phyloP scores from a whole-genome alignment of 2,888 invertebrate genomes.

The Hemithea aestivaria region DNA sequence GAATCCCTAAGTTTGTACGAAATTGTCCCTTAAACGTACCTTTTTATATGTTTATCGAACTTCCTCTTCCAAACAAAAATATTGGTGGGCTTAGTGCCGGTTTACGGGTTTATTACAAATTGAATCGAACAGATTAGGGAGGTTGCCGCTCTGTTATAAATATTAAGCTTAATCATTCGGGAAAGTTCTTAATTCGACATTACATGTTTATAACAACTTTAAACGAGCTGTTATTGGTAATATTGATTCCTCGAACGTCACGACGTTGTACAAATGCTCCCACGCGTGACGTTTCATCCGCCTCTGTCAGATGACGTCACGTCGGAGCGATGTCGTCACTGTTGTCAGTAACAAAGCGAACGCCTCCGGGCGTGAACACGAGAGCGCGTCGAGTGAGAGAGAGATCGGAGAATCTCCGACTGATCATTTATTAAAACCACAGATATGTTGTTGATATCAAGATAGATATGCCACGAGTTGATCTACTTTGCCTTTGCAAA shows the following conservation, averaged over 20 bases:
- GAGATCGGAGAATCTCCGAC: constrained; percentile 21
- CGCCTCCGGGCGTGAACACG: constrained; percentile 10
- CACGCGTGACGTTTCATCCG: constrained; percentile 22
- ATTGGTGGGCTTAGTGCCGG: constrained; percentile 13
- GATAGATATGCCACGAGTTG: no score
- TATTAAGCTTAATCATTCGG: no score
- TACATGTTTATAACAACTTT: no score
- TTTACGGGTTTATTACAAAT: constrained; percentile 18
- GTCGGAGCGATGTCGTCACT: constrained; percentile 29
- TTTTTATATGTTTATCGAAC: constrained; percentile 26
- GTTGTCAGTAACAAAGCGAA: constrained; percentile 24
- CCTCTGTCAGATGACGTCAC: constrained; percentile 28
- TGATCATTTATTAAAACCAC: constrained; percentile 52
- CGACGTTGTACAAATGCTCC: no score
- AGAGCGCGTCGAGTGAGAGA: constrained; percentile 10
- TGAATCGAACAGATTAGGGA: constrained; percentile 1
- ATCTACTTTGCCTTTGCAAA: no score
- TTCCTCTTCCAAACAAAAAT: constrained; percentile 20
- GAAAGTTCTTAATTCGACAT: no score
- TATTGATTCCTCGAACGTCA: no score
- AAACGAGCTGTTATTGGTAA: no score
- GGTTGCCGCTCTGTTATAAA: no score
- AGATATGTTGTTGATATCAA: no score
- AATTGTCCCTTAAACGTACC: constrained; percentile 27
- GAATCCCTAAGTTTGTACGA: constrained; percentile 30